Base-by-base conservation (phyloP, 2,113 vertebrate species). In the Oxyruncus cristatus region DNA sequence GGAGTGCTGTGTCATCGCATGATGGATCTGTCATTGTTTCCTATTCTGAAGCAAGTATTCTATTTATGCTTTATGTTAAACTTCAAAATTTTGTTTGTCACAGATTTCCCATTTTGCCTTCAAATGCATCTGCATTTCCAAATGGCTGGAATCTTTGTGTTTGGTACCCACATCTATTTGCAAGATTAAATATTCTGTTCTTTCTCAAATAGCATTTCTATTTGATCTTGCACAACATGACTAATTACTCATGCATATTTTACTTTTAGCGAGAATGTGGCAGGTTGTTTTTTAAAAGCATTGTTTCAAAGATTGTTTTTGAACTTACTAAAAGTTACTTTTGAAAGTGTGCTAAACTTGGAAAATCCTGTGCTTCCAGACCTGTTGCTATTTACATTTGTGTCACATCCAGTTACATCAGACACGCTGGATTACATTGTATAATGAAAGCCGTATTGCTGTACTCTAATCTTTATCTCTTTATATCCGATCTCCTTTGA, bases 391-490 rank as follows among this genome's bases (percentile, higher is more conserved):
- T 96, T 95, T 88, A 83, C 73, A 77, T 88, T 93, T 92, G 41
- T 96, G 92, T 96, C 92, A 93, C 85, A 77, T 96, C 90, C 63
- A 93, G 63, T 97, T 96, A 80, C 66, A 89, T 95, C 91, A 92
- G 97, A 95, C 91, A 96, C 2, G 6, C 89, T 75, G 82, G 96
- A 97, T 97, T 97, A 96, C 91, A 90, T 28, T 94, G 92, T 95
- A 53, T 96, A 97, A 97, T 96, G 89, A 85, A 96, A 95, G 92
- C 82, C 13, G 5, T 95, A 92, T 95, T 97, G 92, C 79, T 94
- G 85, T 96, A 79, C 83, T 79, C 93, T 96, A 97, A 97, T 97
- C 96, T 97, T 97, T 97, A 97, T 96, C 96, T 96, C 95, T 94
- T 95, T 95, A 93, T 95, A 97, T 94, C 96, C 74, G 41, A 88